phyloP scores from a whole-genome alignment of 1,140 invertebrate species.

The Atopsyche davidsoni region DNA sequence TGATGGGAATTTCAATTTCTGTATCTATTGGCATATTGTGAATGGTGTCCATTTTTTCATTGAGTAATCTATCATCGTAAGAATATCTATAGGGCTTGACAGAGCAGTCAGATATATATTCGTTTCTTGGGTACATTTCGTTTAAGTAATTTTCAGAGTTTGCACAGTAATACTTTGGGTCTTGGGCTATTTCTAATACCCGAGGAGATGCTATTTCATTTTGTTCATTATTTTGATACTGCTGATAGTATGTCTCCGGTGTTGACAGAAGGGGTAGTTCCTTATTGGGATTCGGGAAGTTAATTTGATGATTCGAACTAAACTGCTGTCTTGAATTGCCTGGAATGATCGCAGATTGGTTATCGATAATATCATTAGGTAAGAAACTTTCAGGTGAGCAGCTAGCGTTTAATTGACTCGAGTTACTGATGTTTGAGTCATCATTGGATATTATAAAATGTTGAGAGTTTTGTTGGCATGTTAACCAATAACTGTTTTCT shows the following conservation, averaged over 20 bases:
- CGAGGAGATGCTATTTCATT: slow-evolving; percentile 6
- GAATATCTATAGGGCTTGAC: slow-evolving; percentile 25
- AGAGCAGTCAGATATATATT: slow-evolving; percentile 16
- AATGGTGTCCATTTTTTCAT: slow-evolving; percentile 18
- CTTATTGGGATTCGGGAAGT: slow-evolving; percentile 17
- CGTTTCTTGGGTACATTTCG: slow-evolving; percentile 16
- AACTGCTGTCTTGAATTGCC: slow-evolving; percentile 22
- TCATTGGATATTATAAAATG: slow-evolving; percentile 35
- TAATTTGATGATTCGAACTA: slow-evolving; percentile 8
- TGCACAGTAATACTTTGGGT: slow-evolving; percentile 23
- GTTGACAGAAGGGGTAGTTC: slow-evolving; percentile 8
- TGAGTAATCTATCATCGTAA: slow-evolving; percentile 25
- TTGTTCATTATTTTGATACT: slow-evolving; percentile 18
- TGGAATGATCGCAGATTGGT: slow-evolving; percentile 12
- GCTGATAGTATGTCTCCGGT: slow-evolving; percentile 17
- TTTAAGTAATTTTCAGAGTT: slow-evolving; percentile 14
- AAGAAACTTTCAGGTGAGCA: slow-evolving; percentile 41
- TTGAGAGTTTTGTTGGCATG: slow-evolving; percentile 40
- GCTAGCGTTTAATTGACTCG: slow-evolving; percentile 29
- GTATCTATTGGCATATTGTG: slow-evolving; percentile 25
- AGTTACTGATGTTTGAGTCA: slow-evolving; percentile 51
- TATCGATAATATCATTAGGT: slow-evolving; percentile 32
- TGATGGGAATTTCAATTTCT: slow-evolving; percentile 25
- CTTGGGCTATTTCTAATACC: slow-evolving; percentile 11
- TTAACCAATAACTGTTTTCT: slow-evolving; percentile 44